Conservation (phyloP, 2,888 invertebrate species). For the Drosophila picticornis region DNA sequence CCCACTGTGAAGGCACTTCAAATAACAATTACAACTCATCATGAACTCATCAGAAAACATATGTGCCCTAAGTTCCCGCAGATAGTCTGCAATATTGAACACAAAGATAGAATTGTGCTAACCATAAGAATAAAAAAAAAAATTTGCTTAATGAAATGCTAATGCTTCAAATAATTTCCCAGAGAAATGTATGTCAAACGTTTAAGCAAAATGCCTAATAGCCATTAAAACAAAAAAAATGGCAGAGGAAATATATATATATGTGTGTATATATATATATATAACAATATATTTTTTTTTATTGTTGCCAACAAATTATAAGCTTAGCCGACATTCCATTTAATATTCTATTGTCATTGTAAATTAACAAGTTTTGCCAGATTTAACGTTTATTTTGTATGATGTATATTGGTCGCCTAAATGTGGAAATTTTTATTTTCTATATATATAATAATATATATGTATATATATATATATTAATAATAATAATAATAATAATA, state of each 20-base stretch:
- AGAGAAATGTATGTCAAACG: constrained; percentile 26
- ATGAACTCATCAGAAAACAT: constrained; percentile 1
- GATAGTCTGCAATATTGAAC: not conserved
- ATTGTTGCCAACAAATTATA: constrained; percentile 16
- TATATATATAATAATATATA: not conserved
- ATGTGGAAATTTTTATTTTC: not conserved
- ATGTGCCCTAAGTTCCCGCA: not conserved
- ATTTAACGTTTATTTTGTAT: not conserved
- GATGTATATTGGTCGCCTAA: not conserved
- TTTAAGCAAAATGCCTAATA: constrained; percentile 8
- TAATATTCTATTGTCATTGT: constrained; percentile 10
- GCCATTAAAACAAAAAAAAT: not conserved
- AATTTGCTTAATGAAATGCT: not conserved
- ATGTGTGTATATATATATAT: not conserved
- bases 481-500: too few species aligned
- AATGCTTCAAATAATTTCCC: not conserved
- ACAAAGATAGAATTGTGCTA: not conserved
- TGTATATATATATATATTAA: too few species aligned
- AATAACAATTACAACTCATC: constrained; percentile 9
- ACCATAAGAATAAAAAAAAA: not conserved
- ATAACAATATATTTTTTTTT: not conserved
- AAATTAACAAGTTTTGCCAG: constrained; percentile 7
- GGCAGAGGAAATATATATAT: not conserved
- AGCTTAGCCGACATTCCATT: constrained; percentile 20
- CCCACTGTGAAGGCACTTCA: not conserved